phyloP scores from a whole-genome alignment of 2,113 vertebrate species.

The Lates calcarifer region DNA sequence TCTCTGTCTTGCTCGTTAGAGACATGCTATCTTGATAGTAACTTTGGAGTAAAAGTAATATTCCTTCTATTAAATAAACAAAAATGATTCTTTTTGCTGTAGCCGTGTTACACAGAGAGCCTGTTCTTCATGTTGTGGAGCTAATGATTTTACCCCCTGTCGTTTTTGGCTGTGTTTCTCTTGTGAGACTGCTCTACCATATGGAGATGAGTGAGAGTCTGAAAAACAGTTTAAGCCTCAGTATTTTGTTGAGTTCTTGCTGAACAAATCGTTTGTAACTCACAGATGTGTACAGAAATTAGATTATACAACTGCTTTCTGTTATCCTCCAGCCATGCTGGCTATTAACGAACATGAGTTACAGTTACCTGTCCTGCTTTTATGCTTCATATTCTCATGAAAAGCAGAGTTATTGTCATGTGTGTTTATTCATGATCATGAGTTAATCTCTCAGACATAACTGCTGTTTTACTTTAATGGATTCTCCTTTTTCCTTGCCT shows the following conservation, averaged over 20 bases:
- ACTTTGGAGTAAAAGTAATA: neutral
- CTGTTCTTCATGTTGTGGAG: constrained; percentile 34
- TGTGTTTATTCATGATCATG: too few species aligned
- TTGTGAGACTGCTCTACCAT: constrained; percentile 33
- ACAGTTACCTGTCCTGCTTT: neutral
- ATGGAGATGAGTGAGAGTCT: constrained; percentile 35
- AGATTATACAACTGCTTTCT: neutral
- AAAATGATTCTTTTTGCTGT: neutral
- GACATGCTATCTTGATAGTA: neutral
- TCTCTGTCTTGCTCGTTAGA: neutral
- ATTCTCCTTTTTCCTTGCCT: constrained; percentile 43
- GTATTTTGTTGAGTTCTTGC: constrained; percentile 5
- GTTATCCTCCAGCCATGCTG: neutral
- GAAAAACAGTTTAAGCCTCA: constrained; percentile 14
- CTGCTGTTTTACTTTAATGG: neutral
- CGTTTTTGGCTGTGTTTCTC: constrained; percentile 35
- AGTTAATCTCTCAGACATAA: neutral
- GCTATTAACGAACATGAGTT: neutral
- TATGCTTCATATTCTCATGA: neutral
- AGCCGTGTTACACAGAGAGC: constrained; percentile 7
- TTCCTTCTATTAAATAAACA: neutral
- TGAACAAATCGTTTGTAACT: neutral
- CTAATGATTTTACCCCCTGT: constrained; percentile 42
- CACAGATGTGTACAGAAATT: neutral
- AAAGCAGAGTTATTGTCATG: neutral